A percentile compares a stretch with the other conserved stretches of the same genome.
These are phyloP conservation scores for Micromesistius poutassou DNA, from an alignment of 2,797 vertebrate species.

Conservation along the genomic window DNA sequence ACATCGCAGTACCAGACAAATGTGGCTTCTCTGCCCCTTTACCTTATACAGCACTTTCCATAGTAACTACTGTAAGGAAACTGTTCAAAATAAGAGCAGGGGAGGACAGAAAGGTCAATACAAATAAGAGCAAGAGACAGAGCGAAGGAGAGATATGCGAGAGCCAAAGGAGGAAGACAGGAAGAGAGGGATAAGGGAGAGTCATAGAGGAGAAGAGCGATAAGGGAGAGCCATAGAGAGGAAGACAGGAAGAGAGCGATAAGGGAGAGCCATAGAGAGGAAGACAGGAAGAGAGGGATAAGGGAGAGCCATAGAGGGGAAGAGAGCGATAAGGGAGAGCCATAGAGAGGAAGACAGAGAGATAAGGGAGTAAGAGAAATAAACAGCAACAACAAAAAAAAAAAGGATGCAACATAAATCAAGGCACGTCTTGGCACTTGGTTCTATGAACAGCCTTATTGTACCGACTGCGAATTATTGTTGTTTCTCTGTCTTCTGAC, in stretches of 20 bases:
- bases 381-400: neutral
- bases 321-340: neutral
- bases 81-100: neutral
- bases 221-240: neutral
- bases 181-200: neutral
- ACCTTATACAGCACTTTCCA: conserved; percentile 5
- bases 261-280: no score
- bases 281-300: no score
- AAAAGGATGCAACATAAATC: neutral
- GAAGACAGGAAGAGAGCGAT: no score
- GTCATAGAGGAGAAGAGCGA: neutral
- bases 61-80: neutral
- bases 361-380: neutral
- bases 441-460: no score
- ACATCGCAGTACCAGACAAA: conserved; percentile 27
- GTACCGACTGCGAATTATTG: no score
- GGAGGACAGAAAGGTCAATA: neutral
- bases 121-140: neutral
- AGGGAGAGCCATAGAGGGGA: neutral
- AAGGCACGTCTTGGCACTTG: neutral
- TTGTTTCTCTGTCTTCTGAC: no score
- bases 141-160: neutral
- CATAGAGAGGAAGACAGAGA: no score
- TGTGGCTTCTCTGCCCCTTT: neutral
- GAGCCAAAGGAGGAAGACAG: neutral